Evolutionary conservation across 2,888 invertebrate genomes (phyloP).

Genomic region (Lochmaea capreae): DNA sequence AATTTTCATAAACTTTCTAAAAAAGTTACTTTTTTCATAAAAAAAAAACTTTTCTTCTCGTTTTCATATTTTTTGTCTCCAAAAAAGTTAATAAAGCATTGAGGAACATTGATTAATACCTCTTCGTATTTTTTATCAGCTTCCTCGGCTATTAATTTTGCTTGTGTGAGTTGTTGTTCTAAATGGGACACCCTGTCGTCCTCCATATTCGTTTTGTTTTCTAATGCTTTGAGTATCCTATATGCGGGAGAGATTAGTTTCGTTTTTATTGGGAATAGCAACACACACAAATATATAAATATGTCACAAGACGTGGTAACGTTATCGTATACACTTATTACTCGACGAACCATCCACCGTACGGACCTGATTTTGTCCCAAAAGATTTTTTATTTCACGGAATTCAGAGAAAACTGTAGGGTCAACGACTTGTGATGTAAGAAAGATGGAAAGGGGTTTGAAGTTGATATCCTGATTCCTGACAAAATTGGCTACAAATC

Average conservation of each 20-base stretch:
- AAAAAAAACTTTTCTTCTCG: not conserved
- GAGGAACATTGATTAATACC: conserved; percentile 71
- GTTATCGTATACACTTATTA: not conserved
- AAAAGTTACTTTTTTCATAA: too few species aligned
- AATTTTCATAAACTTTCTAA: not conserved
- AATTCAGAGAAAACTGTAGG: too few species aligned
- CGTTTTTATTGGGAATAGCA: conserved; percentile 51
- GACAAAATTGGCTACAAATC: too few species aligned
- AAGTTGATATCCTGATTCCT: too few species aligned
- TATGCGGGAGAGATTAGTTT: conserved; percentile 27
- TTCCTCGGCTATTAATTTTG: conserved; percentile 99
- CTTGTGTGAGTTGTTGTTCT: conserved; percentile 98
- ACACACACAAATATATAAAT: conserved; percentile 4
- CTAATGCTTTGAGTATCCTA: conserved; percentile 97
- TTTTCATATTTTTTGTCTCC: conserved; percentile 1
- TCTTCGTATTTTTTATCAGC: conserved; percentile 99
- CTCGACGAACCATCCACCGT: not conserved
- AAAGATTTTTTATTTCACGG: too few species aligned
- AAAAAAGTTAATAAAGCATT: conserved; percentile 26
- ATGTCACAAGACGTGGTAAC: conserved; percentile 10
- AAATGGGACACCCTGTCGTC: conserved; percentile 98
- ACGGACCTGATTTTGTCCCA: not conserved
- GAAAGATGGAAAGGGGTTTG: not conserved
- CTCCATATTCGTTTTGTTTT: conserved; percentile 99
- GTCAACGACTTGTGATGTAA: too few species aligned